Evolutionary conservation across 2,888 invertebrate species (phyloP).

Genomic region (Arctia plantaginis): DNA sequence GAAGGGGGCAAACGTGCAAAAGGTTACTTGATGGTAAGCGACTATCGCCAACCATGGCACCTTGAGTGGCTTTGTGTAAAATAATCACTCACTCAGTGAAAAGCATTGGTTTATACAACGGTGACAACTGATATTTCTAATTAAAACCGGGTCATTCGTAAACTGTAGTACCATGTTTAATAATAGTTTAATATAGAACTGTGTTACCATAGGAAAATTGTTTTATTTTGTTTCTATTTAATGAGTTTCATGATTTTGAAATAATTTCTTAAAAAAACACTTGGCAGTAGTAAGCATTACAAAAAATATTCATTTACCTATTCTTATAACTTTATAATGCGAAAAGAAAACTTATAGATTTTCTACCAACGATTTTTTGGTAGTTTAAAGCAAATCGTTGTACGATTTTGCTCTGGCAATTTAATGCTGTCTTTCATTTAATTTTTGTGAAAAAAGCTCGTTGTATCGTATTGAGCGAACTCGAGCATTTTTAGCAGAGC

Average conservation of each 20-base stretch:
- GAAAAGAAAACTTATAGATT: background rate
- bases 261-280: background rate
- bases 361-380: background rate
- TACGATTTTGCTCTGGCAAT: slow-evolving; percentile 48
- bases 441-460: slow-evolving; percentile 67
- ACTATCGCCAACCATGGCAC: too few species aligned
- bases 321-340: background rate
- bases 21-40: too few species aligned
- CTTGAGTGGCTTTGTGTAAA: too few species aligned
- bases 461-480: slow-evolving; percentile 56
- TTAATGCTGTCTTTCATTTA: slow-evolving; percentile 55
- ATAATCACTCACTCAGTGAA: too few species aligned
- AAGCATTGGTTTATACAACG: too few species aligned
- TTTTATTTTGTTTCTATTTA: background rate
- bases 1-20: too few species aligned
- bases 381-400: background rate
- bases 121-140: too few species aligned
- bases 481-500: slow-evolving; percentile 62
- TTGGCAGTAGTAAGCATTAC: background rate
- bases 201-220: background rate
- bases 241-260: background rate
- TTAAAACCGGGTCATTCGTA: too few species aligned
- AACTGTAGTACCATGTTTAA: too few species aligned
- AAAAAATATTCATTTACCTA: background rate
- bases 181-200: too few species aligned